These are phyloP conservation scores for Strigamia maritima DNA, from an alignment of 2,888 invertebrate genomes.

Conservation along the genomic window DNA sequence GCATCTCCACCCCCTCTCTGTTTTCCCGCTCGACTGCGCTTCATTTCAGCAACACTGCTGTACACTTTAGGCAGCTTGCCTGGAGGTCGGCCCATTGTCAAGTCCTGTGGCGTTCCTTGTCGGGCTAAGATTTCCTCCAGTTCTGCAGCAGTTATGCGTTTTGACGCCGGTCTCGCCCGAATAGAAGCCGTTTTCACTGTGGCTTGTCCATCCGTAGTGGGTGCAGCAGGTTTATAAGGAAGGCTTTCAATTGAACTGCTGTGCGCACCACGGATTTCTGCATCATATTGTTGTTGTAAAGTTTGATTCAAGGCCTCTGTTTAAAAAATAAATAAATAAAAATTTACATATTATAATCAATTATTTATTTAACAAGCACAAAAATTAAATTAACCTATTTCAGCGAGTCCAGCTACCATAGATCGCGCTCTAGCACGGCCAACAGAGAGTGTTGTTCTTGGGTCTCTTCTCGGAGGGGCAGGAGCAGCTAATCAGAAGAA, in stretches of 20 bases:
- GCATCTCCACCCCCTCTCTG: slow-evolving; percentile 50
- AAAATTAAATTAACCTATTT: slow-evolving; percentile 49
- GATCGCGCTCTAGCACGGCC: slow-evolving; percentile 87
- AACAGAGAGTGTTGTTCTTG: slow-evolving; percentile 89
- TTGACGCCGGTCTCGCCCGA: slow-evolving; percentile 79
- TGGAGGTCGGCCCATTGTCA: slow-evolving; percentile 39
- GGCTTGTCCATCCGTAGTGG: slow-evolving; percentile 43
- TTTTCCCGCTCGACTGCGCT: slow-evolving; percentile 71
- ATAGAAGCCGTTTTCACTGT: slow-evolving; percentile 82
- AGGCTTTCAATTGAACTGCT: slow-evolving; percentile 45
- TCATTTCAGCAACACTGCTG: slow-evolving; percentile 94
- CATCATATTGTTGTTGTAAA: slow-evolving; percentile 47
- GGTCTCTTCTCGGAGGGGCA: slow-evolving; percentile 87
- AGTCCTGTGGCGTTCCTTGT: slow-evolving; percentile 65
- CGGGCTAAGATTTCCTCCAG: slow-evolving; percentile 88
- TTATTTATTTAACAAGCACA: background rate
- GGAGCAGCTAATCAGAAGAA: slow-evolving; percentile 61
- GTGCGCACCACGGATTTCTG: slow-evolving; percentile 45
- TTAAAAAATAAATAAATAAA: too few species aligned
- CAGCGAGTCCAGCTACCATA: slow-evolving; percentile 75
- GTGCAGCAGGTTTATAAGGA: slow-evolving; percentile 42
- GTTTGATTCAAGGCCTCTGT: slow-evolving; percentile 51
- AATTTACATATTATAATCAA: background rate
- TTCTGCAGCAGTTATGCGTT: slow-evolving; percentile 84
- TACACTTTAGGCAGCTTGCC: slow-evolving; percentile 66